Base-by-base conservation (phyloP, 2,113 vertebrate species). In the Odontesthes bonariensis region DNA sequence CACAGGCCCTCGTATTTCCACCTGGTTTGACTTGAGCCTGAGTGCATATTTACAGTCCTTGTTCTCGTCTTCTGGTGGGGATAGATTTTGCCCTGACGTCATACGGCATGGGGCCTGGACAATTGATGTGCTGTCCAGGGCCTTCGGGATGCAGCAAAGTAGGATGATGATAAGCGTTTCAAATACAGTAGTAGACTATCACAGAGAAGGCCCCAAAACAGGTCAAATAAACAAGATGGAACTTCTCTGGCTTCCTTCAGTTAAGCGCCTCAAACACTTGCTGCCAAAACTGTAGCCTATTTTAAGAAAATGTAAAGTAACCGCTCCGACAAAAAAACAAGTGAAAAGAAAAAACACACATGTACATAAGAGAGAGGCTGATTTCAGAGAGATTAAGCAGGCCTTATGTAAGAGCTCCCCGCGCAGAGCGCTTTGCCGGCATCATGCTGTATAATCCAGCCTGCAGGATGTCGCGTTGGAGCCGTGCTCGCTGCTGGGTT, bases 341-440 rank as follows among this genome's bases (percentile, higher is more conserved):
- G 5, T 17, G 4, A n/a, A 49, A 49, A 49, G 6, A 19, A 49
- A 1, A 13, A 46, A 8, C 27, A 19, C 20, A 42, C 27, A 22
- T 33, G 66, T 32, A 54, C 31, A 46, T 49, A 17, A 35, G 55
- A 59, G 32, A 57, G 56, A 69, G 53, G 62, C 68, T 61, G 64
- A 47, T 46, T 52, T 77, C 63, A 23, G 58, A 69, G 35, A 86
- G 87, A 87, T 91, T 90, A 91, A 86, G 40, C 53, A 58, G 73
- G 76, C 85, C 32, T 91, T 92, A 91, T 57, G 73, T 86, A 93
- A 92, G 75, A 82, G 75, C 67, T 47, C 57, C 56, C 33, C 51
- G 23, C 31, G 32, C 54, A 59, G 35, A 38, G 35, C 10, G 35
- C 35, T 38, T 10, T 10, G 35, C 35, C 35, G 35, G 62, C 75